phyloP scores from a whole-genome alignment of 2,797 vertebrate genomes.

The Arremon brunneinucha region DNA sequence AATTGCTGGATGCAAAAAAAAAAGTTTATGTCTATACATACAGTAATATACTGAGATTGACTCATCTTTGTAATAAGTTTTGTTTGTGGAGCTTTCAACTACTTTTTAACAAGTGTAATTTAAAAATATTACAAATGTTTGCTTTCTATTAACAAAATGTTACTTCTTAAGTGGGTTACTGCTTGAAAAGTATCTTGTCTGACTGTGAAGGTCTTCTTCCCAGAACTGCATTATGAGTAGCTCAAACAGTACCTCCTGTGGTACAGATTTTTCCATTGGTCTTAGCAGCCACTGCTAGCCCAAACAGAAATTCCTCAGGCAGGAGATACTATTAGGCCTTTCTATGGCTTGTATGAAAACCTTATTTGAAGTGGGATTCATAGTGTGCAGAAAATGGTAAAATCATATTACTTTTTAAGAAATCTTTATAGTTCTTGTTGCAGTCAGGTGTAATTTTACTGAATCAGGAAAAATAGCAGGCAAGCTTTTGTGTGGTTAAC shows the following conservation, averaged over 20 bases:
- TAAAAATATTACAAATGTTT: neutral
- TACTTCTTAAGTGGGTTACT: neutral
- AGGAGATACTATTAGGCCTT: neutral
- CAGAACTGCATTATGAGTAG: constrained; percentile 48
- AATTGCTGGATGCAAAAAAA: constrained; percentile 89
- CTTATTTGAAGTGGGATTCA: neutral
- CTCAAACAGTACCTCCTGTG: neutral
- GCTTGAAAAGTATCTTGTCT: constrained; percentile 43
- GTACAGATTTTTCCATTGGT: neutral
- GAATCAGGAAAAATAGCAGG: neutral
- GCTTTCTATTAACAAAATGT: constrained; percentile 34
- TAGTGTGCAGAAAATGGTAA: neutral
- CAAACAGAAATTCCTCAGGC: neutral
- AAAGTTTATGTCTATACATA: constrained; percentile 4
- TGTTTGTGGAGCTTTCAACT: constrained; percentile 37
- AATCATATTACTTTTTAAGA: neutral
- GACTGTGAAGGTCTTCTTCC: constrained; percentile 43
- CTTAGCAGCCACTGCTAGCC: neutral
- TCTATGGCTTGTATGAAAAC: neutral
- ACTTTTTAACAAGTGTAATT: constrained; percentile 21
- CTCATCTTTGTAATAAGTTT: constrained; percentile 6
- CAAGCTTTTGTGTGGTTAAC: neutral
- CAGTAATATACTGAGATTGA: constrained; percentile 7
- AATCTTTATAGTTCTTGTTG: neutral
- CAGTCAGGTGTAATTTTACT: neutral